Evolutionary conservation across 2,113 vertebrate genomes (phyloP).

Genomic region (Desmodus rotundus): DNA sequence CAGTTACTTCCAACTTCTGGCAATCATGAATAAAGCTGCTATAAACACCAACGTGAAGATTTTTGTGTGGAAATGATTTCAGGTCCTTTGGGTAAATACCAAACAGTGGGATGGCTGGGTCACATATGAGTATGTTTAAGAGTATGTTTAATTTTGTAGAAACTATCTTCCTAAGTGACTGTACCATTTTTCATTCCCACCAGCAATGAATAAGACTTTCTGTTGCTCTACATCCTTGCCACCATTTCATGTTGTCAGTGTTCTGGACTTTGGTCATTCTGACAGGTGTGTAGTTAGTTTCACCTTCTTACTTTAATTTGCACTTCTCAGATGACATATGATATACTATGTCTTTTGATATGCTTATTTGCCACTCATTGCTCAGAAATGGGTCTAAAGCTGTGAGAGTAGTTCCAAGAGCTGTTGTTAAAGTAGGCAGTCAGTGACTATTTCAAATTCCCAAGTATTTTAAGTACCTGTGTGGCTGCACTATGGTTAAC

Average conservation of each 20-base stretch:
- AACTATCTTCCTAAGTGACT: background rate
- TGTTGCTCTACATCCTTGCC: background rate
- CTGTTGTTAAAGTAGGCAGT: background rate
- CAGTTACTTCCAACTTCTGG: background rate
- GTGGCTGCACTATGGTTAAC: background rate
- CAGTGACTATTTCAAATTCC: background rate
- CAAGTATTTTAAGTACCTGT: background rate
- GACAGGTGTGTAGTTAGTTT: background rate
- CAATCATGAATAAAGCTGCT: background rate
- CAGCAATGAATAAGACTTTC: background rate
- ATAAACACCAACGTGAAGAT: background rate
- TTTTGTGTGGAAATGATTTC: background rate
- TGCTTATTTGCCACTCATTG: background rate
- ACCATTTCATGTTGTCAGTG: background rate
- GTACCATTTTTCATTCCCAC: background rate
- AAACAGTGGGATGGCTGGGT: background rate
- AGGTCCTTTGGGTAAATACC: background rate
- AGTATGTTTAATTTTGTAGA: background rate
- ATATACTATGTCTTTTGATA: background rate
- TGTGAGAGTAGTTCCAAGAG: background rate
- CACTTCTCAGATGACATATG: background rate
- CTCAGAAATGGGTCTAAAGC: background rate
- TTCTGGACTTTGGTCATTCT: background rate
- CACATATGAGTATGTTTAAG: background rate
- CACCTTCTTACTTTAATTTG: background rate